Conservation (phyloP, 2,113 vertebrate species). For the Vulpes lagopus region DNA sequence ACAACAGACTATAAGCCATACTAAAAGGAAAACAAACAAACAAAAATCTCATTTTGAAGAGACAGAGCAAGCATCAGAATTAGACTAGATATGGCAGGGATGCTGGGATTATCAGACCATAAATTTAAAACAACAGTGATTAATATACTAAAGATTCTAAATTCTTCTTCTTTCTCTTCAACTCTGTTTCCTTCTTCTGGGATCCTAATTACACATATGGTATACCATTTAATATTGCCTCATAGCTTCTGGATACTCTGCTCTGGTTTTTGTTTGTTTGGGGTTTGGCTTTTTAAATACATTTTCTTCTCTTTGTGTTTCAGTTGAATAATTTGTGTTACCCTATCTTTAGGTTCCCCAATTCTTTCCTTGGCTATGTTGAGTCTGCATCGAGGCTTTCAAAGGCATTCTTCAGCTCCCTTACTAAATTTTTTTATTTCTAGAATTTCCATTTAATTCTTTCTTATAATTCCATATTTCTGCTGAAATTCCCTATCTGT, state of each 20-base stretch:
- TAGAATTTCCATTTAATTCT: slow-evolving; percentile 1
- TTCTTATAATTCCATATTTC: slow-evolving; percentile 33
- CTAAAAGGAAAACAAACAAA: neutral
- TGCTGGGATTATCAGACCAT: neutral
- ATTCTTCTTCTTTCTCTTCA: slow-evolving; percentile 44
- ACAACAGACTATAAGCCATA: neutral
- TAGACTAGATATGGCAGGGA: neutral
- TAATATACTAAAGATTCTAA: neutral
- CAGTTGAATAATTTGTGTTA: neutral
- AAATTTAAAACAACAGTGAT: neutral
- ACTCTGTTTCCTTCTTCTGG: slow-evolving; percentile 13
- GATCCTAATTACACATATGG: slow-evolving; percentile 11
- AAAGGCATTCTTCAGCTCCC: neutral
- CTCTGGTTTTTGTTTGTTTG: neutral
- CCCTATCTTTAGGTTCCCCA: neutral
- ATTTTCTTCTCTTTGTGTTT: neutral
- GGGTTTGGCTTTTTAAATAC: neutral
- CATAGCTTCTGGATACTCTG: neutral
- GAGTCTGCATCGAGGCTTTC: neutral
- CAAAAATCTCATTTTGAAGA: neutral
- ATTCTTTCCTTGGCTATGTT: neutral
- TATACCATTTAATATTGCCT: neutral
- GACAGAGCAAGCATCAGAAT: neutral
- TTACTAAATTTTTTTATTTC: neutral
- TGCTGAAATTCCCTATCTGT: neutral